Evolutionary conservation across 2,888 invertebrate species (phyloP), one percentile per base, ranked within the genome.

Genomic region (Palloptera scutellata): DNA sequence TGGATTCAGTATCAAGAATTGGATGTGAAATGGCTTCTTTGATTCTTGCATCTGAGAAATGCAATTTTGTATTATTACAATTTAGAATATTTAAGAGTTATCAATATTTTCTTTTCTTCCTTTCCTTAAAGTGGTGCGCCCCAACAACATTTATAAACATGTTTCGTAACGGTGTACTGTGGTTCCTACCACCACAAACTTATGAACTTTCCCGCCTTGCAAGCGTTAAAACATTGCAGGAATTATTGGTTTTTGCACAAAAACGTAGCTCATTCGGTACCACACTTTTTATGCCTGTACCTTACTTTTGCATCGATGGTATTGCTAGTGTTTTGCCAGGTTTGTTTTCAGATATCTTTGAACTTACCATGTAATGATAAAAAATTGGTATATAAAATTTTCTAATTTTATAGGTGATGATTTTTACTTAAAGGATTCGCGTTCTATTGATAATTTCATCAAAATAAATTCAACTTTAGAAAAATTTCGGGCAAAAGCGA

Each of bases 121-220:
- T 86, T 11, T 17, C 13, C 30, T 86, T 87, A 48, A 79, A 92
- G 92, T 93, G 92, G 92, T 83, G 85, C 53, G 84, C 83, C 57
- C 90, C 92, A 8, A 75, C 80, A 5, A 85, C 87, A 41, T 74
- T 77, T 52, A 74, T 82, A 65, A 61, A 69, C 3, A 62, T 72
- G 2, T 77, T 74, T 19, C 73, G 69, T 13, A 57, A 75, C 0
- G 71, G 73, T 13, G 70, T 68, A 1, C 74, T 81, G 12, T 80
- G 82, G 79, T 67, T 95, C 2, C 89, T 90, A 30, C 91, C 91
- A 9, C 92, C 94, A 9, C 93, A 95, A 83, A 84, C 88, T 61
- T 94, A 94, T 79, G 95, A 95, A 84, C 81, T 93, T 8, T 86
- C 86, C 10, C 87, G 91, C 61, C 82, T 95, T 19, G 82, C 86